Conservation (phyloP, 2,797 vertebrate genomes). For the Myiotriccus ornatus region DNA sequence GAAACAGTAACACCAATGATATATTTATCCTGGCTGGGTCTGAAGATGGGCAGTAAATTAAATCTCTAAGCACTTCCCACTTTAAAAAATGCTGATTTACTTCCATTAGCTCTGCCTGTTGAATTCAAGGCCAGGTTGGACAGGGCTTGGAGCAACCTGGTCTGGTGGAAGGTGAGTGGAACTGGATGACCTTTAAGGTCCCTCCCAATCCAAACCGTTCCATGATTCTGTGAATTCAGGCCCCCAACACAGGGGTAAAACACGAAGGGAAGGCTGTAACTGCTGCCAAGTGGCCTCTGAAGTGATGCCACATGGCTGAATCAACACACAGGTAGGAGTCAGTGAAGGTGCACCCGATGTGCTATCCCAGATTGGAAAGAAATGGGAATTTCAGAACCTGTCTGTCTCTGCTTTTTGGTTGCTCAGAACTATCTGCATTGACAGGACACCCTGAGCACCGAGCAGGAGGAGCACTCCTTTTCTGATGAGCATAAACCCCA, state of each 20-base stretch:
- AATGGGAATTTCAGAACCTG: neutral
- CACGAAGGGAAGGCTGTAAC: neutral
- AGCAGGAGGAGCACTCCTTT: fast-evolving
- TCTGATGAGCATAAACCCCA: neutral
- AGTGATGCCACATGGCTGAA: neutral
- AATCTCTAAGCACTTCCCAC: neutral
- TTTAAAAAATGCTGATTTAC: neutral
- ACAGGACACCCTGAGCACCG: fast-evolving
- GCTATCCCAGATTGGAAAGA: neutral
- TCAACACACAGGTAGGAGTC: fast-evolving
- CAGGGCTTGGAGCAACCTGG: neutral
- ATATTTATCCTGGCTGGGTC: neutral
- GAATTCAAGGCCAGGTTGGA: neutral
- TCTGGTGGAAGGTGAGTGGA: neutral
- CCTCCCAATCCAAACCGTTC: neutral
- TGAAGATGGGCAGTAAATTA: neutral
- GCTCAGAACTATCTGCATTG: neutral
- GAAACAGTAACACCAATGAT: neutral
- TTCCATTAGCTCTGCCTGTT: neutral
- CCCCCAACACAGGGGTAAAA: neutral
- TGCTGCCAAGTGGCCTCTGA: neutral
- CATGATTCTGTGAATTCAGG: neutral
- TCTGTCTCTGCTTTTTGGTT: neutral
- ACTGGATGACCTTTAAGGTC: neutral
- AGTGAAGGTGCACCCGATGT: neutral